Evolutionary conservation across 1,140 invertebrate species (phyloP).

Genomic region (Pogonomyrmex californicus): DNA sequence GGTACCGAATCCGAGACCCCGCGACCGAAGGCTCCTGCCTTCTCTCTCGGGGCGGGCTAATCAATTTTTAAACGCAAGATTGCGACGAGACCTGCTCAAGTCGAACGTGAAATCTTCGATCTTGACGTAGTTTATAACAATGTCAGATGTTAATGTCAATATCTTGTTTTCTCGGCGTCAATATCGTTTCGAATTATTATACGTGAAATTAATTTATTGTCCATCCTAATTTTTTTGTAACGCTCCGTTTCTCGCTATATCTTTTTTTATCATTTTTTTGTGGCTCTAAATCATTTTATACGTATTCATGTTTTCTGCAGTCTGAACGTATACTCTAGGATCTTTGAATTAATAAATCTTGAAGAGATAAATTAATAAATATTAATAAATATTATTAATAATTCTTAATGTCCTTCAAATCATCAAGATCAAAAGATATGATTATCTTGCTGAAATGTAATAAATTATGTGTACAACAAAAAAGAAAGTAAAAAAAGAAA

Average conservation of each 20-base stretch:
- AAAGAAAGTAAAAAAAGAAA: not conserved
- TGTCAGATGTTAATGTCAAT: not conserved
- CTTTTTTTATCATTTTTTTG: not conserved
- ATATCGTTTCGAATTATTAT: not conserved
- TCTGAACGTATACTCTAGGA: not conserved
- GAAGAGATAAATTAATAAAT: too few species aligned
- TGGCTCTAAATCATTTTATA: not conserved
- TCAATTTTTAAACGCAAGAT: slow-evolving; percentile 54
- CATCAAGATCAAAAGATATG: too few species aligned
- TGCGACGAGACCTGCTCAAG: slow-evolving; percentile 15
- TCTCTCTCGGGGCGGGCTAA: slow-evolving; percentile 28
- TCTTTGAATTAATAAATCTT: not conserved
- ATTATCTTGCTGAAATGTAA: not conserved
- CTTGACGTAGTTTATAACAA: slow-evolving; percentile 35
- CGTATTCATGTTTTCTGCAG: not conserved
- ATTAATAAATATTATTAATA: too few species aligned
- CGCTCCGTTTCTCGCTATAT: not conserved
- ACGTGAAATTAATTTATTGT: slow-evolving; percentile 29
- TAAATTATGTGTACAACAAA: not conserved
- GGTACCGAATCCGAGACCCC: slow-evolving; percentile 44
- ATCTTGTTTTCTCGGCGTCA: too few species aligned
- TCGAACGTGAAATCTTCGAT: slow-evolving; percentile 35
- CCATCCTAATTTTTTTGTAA: not conserved
- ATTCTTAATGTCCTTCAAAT: too few species aligned
- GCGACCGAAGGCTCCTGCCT: slow-evolving; percentile 23